phyloP scores from a whole-genome alignment of 2,797 vertebrate species.

The Brachymystax lenok region DNA sequence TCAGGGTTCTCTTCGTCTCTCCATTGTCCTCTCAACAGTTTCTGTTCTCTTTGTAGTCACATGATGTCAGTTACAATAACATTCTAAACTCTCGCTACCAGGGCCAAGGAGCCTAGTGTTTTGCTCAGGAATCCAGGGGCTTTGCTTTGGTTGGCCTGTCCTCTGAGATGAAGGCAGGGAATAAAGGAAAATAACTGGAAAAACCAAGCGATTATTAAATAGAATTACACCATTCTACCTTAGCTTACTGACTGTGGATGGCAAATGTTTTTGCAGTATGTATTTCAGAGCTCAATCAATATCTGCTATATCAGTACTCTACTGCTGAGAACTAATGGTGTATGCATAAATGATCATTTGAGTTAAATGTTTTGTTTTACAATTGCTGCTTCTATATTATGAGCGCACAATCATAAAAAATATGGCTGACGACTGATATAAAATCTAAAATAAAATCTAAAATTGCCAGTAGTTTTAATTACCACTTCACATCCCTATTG shows the following conservation, averaged over 20 bases:
- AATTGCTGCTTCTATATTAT: neutral
- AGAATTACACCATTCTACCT: neutral
- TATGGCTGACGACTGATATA: neutral
- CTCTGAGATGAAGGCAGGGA: neutral
- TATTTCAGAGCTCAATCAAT: neutral
- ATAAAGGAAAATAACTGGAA: neutral
- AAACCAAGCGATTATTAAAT: neutral
- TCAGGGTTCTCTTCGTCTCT: neutral
- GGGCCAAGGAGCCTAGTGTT: conserved; percentile 2
- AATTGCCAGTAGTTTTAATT: neutral
- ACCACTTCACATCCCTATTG: neutral
- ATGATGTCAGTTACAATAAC: conserved; percentile 29
- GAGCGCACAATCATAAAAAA: neutral
- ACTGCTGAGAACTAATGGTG: neutral
- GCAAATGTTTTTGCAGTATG: neutral
- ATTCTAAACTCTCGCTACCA: conserved; percentile 16
- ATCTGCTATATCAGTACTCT: neutral
- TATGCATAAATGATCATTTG: neutral
- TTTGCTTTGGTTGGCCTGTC: conserved; percentile 22
- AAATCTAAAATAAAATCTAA: neutral
- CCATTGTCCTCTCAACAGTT: neutral
- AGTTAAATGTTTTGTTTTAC: neutral
- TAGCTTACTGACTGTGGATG: neutral
- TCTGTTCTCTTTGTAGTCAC: neutral
- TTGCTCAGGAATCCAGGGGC: conserved; percentile 5